Conservation (phyloP, 92 coral and sea anemone genomes). For the Epizoanthus rinbou region DNA sequence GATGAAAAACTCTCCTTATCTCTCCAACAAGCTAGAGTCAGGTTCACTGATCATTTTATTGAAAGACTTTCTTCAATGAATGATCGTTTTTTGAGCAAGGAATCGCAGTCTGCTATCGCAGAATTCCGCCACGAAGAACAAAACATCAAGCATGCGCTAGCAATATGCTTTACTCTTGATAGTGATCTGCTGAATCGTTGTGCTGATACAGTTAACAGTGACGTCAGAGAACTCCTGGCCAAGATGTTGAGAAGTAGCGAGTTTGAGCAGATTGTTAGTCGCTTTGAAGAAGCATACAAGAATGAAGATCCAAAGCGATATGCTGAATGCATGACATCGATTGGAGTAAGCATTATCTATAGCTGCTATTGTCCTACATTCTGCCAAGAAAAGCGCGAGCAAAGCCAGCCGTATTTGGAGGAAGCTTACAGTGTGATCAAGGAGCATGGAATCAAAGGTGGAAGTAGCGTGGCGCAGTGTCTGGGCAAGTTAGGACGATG, state of each 20-base stretch:
- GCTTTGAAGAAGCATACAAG: not conserved
- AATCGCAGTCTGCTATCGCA: slow-evolving; percentile 40
- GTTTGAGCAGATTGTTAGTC: not conserved
- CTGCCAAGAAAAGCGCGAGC: slow-evolving; percentile 33
- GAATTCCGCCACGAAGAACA: slow-evolving; percentile 52
- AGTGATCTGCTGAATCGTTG: not conserved
- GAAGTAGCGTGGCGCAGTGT: slow-evolving; percentile 62
- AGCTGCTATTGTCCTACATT: slow-evolving; percentile 38
- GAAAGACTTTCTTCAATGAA: slow-evolving; percentile 42
- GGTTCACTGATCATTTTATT: slow-evolving; percentile 44
- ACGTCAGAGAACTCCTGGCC: slow-evolving; percentile 39
- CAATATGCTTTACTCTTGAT: not conserved
- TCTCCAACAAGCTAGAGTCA: slow-evolving; percentile 27
- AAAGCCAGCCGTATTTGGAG: slow-evolving; percentile 46
- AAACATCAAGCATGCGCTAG: slow-evolving; percentile 49
- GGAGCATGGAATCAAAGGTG: slow-evolving; percentile 18
- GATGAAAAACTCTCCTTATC: slow-evolving; percentile 8
- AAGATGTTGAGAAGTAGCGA: slow-evolving; percentile 39
- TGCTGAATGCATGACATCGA: slow-evolving; percentile 53
- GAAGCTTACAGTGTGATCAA: slow-evolving; percentile 40
- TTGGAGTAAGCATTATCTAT: slow-evolving; percentile 52
- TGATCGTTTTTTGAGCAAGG: slow-evolving; percentile 42
- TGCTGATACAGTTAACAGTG: slow-evolving; percentile 46
- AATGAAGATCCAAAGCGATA: slow-evolving; percentile 46
- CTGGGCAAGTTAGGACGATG: slow-evolving; percentile 60